These are phyloP conservation scores for Strongylocentrotus purpuratus DNA, from an alignment of 35 echinoderm and acorn worm genomes.

Conservation along the genomic window DNA sequence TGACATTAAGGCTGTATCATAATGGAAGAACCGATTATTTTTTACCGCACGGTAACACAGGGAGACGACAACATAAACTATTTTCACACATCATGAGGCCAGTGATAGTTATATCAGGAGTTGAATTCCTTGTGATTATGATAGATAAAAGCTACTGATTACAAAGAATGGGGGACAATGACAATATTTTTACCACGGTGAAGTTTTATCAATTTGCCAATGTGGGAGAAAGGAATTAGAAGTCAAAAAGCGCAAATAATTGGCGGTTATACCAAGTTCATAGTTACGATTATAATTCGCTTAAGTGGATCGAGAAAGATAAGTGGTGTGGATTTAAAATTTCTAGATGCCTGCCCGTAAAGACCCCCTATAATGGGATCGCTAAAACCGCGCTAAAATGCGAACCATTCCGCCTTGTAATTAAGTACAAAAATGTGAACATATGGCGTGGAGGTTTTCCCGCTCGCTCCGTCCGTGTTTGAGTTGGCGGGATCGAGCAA, in stretches of 20 bases:
- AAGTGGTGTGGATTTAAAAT: conserved; percentile 34
- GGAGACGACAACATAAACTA: background rate
- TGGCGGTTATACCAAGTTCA: background rate
- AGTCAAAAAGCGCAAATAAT: conserved; percentile 27
- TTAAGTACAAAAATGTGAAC: conserved; percentile 52
- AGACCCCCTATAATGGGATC: background rate
- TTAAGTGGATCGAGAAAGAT: conserved; percentile 14
- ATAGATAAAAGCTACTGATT: background rate
- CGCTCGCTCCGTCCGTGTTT: background rate
- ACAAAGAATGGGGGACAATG: background rate
- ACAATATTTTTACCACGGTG: background rate
- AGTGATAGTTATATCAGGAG: background rate
- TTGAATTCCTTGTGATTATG: background rate
- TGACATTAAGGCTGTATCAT: background rate
- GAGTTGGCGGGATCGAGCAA: conserved; percentile 7
- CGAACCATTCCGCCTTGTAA: conserved; percentile 27
- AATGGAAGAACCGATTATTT: background rate
- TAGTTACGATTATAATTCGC: conserved; percentile 13
- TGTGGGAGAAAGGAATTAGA: background rate
- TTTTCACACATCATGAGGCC: background rate
- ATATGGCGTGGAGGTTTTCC: conserved; percentile 28
- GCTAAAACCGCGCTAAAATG: conserved; percentile 8
- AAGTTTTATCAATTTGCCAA: conserved; percentile 10
- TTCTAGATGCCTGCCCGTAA: background rate
- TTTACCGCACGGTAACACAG: background rate